Conservation (phyloP, 2,797 vertebrate species). For the Lagorchestes hirsutus region DNA sequence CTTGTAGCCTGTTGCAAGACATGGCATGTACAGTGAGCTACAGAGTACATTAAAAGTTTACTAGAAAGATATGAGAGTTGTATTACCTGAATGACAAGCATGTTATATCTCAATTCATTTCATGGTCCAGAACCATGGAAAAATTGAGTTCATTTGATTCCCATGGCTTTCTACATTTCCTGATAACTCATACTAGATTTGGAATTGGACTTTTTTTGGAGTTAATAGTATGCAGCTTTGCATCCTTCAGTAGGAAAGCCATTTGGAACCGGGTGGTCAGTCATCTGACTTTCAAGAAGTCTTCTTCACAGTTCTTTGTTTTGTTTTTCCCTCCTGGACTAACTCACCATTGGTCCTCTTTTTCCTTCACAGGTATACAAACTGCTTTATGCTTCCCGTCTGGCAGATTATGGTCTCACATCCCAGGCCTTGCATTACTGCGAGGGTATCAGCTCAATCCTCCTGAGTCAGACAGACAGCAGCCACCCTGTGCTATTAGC, state of each 20-base stretch:
- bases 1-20: not conserved
- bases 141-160: not conserved
- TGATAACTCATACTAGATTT: conserved; percentile 32
- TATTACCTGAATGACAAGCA: not conserved
- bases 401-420: conserved; percentile 91
- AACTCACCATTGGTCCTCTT: conserved; percentile 12
- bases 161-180: not conserved
- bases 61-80: not conserved
- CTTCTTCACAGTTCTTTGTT: conserved; percentile 42
- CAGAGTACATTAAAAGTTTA: not conserved
- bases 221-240: conserved; percentile 35
- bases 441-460: conserved; percentile 86
- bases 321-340: not conserved
- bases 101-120: not conserved
- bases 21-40: not conserved
- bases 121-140: not conserved
- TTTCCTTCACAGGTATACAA: conserved; percentile 90
- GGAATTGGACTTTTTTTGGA: conserved; percentile 15
- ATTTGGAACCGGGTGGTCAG: conserved; percentile 21
- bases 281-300: conserved; percentile 65
- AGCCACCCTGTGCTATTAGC: conserved; percentile 85
- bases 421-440: conserved; percentile 94
- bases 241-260: conserved; percentile 32
- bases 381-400: conserved; percentile 92
- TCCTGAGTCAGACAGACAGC: conserved; percentile 85